Base-by-base conservation (phyloP, 2,888 invertebrate species). In the Acleris cristana region DNA sequence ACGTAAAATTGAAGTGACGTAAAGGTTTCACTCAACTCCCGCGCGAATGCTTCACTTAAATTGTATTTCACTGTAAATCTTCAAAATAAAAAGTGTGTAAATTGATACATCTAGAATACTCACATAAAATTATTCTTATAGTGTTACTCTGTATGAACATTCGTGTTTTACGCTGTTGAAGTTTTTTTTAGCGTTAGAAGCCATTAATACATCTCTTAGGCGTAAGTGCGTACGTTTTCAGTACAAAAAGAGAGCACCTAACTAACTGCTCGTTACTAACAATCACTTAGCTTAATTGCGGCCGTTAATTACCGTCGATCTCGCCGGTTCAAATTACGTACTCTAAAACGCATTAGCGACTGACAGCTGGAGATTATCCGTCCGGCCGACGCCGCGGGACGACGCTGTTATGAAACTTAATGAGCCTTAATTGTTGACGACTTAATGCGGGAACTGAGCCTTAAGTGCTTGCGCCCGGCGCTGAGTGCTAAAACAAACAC, bases 281-380 rank as follows among this genome's bases (percentile, higher is more conserved):
- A 90, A 89, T 90, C 91, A 92, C 92, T 92, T 90, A 89, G 87
- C 85, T 89, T 92, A 92, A 92, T 92, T 92, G 91, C 87, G 80
- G 84, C 84, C 85, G 90, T 91, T 92, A 92, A 92, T 92, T 92
- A 90, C 90, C 84, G 84, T 82, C 83, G 91, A 92, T 92, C 92
- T 91, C 88, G 85, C 88, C 88, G 90, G 90, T 89, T 92, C 92
- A 92, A 92, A 92, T 92, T 92, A 92, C 92, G 92, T 92, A 92
- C 92, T 92, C 92, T 92, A 92, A 92, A 92, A 92, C 90, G 91
- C 92, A 92, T 92, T 92, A 92, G 90, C 85, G 88, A 79, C 89
- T 91, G 92, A 92, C 92, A 92, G 92, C 87, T 90, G 90, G 88
- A 92, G 92, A 92, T 92, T 92, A 92, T 92, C 92, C 92, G 86